phyloP scores from a whole-genome alignment of 2,888 invertebrate genomes.

The Tribolium freemani region DNA sequence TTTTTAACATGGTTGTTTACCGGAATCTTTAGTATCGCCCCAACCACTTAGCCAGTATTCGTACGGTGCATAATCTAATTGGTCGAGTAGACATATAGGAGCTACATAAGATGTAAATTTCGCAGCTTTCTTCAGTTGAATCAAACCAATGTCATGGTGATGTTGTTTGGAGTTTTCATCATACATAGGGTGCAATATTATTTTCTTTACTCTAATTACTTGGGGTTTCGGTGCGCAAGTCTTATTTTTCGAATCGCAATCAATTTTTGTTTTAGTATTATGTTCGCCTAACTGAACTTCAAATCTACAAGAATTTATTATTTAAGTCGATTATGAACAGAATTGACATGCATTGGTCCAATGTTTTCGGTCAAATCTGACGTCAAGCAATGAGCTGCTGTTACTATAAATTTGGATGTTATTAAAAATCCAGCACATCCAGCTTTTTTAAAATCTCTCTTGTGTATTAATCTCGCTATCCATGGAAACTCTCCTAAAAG shows the following conservation, averaged over 20 bases:
- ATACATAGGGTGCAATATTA: conserved; percentile 68
- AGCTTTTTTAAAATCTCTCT: conserved; percentile 55
- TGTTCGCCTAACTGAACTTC: conserved; percentile 69
- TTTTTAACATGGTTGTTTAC: not conserved
- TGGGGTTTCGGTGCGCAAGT: conserved; percentile 67
- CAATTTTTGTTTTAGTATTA: conserved; percentile 65
- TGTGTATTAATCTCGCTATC: conserved; percentile 70
- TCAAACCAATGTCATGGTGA: conserved; percentile 69
- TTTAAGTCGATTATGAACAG: conserved; percentile 33
- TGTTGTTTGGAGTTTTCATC: conserved; percentile 56
- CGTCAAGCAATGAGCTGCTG: conserved; percentile 71
- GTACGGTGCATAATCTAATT: conserved; percentile 29
- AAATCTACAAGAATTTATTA: conserved; percentile 50
- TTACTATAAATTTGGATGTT: conserved; percentile 70
- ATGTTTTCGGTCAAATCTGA: conserved; percentile 43
- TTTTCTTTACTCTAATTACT: conserved; percentile 65
- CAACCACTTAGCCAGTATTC: conserved; percentile 49
- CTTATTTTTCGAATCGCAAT: conserved; percentile 66
- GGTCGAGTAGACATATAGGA: conserved; percentile 61
- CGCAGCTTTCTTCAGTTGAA: conserved; percentile 65
- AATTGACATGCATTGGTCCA: conserved; percentile 66
- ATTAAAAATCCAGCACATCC: conserved; percentile 71
- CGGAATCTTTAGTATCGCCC: not conserved
- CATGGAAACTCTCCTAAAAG: conserved; percentile 72
- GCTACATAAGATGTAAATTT: conserved; percentile 62